Conservation (phyloP, 2,113 vertebrate species). For the Protobothrops flavoviridis region DNA sequence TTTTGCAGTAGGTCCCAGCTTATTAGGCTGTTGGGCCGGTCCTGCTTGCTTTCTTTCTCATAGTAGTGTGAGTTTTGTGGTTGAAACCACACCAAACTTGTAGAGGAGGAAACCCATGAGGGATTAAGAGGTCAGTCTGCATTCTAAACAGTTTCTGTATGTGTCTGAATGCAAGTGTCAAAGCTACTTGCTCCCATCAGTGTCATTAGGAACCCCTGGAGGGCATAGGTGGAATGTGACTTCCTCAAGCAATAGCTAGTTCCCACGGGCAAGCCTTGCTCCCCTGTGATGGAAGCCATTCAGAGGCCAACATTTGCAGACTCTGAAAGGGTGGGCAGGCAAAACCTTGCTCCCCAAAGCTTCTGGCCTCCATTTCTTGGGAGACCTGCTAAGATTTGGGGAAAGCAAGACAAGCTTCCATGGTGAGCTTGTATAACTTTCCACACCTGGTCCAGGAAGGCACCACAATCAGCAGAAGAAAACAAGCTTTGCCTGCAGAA, state of each 20-base stretch:
- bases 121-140: neutral
- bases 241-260: neutral
- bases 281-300: neutral
- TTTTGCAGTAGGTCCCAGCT: neutral
- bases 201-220: conserved; percentile 10
- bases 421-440: neutral
- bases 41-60: conserved; percentile 5
- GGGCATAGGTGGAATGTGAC: conserved; percentile 25
- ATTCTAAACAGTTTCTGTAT: conserved; percentile 22
- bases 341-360: neutral
- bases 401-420: neutral
- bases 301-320: neutral
- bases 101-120: neutral
- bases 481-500: too few species aligned
- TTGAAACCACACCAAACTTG: rapidly evolving
- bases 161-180: conserved; percentile 16
- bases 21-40: conserved; percentile 1
- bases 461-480: neutral
- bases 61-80: conserved; percentile 24
- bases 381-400: neutral
- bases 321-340: neutral
- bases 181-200: neutral
- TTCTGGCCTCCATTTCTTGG: neutral
- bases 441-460: neutral
- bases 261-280: neutral